Evolutionary conservation across 2,888 invertebrate species (phyloP), one percentile per base, ranked within the genome.

Genomic region (Calephelis perditalis): DNA sequence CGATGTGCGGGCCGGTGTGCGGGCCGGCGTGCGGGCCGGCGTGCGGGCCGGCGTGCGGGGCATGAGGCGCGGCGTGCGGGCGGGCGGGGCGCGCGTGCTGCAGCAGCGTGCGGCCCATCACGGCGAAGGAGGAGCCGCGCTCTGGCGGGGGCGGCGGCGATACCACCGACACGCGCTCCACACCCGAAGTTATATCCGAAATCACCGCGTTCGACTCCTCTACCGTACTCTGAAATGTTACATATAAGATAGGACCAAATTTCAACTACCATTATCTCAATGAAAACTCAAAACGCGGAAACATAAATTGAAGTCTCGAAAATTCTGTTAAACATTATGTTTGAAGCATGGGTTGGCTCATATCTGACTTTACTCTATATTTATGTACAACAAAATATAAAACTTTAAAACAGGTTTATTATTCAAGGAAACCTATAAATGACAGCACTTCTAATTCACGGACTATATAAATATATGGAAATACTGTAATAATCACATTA

Each of bases 111-210:
- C 75, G 75, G 72, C 95, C 95, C 96, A 97, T 96, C 40, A 96
- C 94, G 5, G 96, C 94, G 81, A 96, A 98, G 52, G 97, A 97
- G 37, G 97, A 97, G 62, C 96, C 96, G 65, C 97, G 93, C 80
- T 97, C 96, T 3, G 97, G 97, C 35, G 97, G 97, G 55, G 95
- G 93, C 0, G 96, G 95, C 59, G 95, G 75, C 45, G 63, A 58
- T 36, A 61, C 63, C 62, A 69, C 63, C 37, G 65, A 62, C 56
- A 66, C 47, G 49, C 61, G 66, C 55, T 66, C 59, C 67, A 78
- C 67, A 63, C 71, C 68, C 3, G 69, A 61, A 12, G 74, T 65
- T 63, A 78, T 62, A 60, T 79, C 78, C 2, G 73, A 65, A 63
- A 79, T 64, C 40, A 40, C 40, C 1, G 8, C 40, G 6, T 8